Evolutionary conservation across 1,140 invertebrate genomes (phyloP).

Genomic region (Hycleus cichorii): DNA sequence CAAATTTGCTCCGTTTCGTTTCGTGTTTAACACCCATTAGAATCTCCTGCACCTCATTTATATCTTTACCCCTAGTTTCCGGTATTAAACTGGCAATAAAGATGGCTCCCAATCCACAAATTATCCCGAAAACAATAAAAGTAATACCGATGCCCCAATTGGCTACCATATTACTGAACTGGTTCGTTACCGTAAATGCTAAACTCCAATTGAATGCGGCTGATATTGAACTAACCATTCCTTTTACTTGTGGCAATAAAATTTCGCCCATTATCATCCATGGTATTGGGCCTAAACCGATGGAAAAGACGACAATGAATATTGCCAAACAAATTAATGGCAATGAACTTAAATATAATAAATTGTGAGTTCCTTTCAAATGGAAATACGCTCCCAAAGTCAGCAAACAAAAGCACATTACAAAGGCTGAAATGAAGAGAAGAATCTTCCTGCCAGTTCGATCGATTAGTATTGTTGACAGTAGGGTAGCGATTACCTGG

Average conservation of each 20-base stretch:
- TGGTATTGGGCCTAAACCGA: conserved; percentile 45
- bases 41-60: conserved; percentile 47
- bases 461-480: conserved; percentile 44
- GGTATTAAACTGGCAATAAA: conserved; percentile 49
- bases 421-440: conserved; percentile 43
- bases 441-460: conserved; percentile 46
- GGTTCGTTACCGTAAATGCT: conserved; percentile 50
- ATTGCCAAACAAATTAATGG: conserved; percentile 63
- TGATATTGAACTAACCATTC: conserved; percentile 43
- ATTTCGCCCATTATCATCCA: conserved; percentile 44
- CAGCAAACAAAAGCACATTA: conserved; percentile 43
- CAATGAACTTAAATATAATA: conserved; percentile 19
- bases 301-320: conserved; percentile 69
- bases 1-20: conserved; percentile 23
- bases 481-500: conserved; percentile 43
- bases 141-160: conserved; percentile 44
- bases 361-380: conserved; percentile 25
- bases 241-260: conserved; percentile 46
- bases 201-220: conserved; percentile 47
- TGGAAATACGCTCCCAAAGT: conserved; percentile 41
- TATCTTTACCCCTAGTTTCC: conserved; percentile 51
- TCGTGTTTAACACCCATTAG: conserved; percentile 30
- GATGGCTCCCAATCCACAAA: conserved; percentile 46
- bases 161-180: conserved; percentile 41
- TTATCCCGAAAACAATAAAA: conserved; percentile 48